Base-by-base conservation (phyloP, 2,888 invertebrate species). In the Andrena bicolor region DNA sequence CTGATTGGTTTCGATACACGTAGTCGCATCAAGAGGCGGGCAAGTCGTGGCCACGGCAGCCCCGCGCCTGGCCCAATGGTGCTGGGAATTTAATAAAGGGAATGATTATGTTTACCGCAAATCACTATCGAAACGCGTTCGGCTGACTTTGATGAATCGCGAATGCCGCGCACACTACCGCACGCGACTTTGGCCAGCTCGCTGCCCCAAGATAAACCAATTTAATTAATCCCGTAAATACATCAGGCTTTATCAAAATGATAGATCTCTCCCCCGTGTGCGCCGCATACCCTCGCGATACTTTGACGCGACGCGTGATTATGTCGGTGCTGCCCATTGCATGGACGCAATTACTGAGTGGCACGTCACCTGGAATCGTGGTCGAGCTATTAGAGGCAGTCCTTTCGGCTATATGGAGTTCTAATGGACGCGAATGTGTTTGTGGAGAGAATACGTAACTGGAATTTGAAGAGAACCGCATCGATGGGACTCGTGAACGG, bases 21-120 rank as follows among this genome's bases (percentile, higher is more conserved):
- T 53, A 68, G 63, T 26, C 23, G 65, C 73, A 76, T 78, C 76
- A 66, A 71, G 73, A 41, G 69, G 60, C 56, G 60, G 78, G 71
- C 84, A 88, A 84, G 86, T 84, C 82, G 84, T 76, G 71, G 80
- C 65, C 70, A 76, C 76, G 58, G 61, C 61, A 60, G 30, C 30
- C 0, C 51, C 71, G 56, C 23, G 49, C 53, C 70, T 61, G 65
- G 41, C 48, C 71, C 79, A 77, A 84, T 84, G 79, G 82, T 71
- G 79, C 76, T 65, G 77, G 13, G 87, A 87, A 88, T 88, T 88
- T 88, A 88, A 88, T 88, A 89, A 89, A 88, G 82, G 86, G 84
- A 82, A 85, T 87, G 88, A 88, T 88, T 88, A 88, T 89, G 87
- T 66, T 71, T 66, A 76, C 89, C 89, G 84, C 87, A 88, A 88